phyloP scores from a whole-genome alignment of 2,797 vertebrate species.

The Catharus ustulatus region DNA sequence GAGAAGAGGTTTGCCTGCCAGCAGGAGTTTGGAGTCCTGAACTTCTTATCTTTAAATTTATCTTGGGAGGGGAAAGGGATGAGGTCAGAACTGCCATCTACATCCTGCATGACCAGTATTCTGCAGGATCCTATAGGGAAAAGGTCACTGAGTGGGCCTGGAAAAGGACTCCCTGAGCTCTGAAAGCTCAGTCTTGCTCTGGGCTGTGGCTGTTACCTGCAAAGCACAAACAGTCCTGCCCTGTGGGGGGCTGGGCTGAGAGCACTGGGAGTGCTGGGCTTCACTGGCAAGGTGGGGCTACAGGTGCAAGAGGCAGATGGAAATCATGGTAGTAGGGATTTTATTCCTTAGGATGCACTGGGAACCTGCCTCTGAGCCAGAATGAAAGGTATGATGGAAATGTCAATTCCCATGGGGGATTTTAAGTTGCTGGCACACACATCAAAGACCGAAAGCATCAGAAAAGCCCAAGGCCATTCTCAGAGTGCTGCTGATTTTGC shows the following conservation, averaged over 20 bases:
- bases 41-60: background rate
- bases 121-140: background rate
- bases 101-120: background rate
- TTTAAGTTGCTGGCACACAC: background rate
- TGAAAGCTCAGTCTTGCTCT: background rate
- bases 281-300: background rate
- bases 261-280: rapidly evolving
- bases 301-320: background rate
- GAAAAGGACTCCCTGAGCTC: background rate
- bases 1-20: background rate
- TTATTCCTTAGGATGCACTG: background rate
- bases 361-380: background rate
- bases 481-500: background rate
- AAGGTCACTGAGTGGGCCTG: background rate
- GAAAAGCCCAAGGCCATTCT: background rate
- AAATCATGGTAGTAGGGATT: background rate
- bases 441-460: background rate
- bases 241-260: background rate
- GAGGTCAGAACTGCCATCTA: background rate
- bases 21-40: background rate
- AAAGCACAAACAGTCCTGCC: background rate
- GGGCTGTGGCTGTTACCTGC: background rate
- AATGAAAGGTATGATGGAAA: background rate
- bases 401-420: background rate
- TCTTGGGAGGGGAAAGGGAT: background rate